Conservation (phyloP, 1,140 invertebrate genomes). For the Aphis gossypii region DNA sequence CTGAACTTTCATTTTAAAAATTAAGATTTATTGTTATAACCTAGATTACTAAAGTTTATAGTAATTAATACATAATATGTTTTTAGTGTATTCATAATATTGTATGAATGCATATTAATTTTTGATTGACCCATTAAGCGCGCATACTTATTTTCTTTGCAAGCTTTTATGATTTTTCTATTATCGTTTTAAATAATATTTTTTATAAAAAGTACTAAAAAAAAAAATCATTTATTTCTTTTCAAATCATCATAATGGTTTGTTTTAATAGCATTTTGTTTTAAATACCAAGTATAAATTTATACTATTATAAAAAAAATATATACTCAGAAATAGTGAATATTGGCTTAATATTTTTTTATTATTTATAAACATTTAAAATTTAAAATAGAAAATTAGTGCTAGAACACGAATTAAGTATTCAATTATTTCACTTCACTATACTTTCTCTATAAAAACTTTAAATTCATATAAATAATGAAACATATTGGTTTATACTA, state of each 20-base stretch:
- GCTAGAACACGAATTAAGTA: background rate
- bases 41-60: background rate
- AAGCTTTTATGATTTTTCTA: background rate
- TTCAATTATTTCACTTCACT: background rate
- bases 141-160: background rate
- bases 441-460: background rate
- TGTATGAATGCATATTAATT: background rate
- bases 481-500: background rate
- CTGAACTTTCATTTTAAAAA: background rate
- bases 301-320: background rate
- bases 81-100: background rate
- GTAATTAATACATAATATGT: background rate
- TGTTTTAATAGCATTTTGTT: background rate
- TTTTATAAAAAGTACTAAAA: background rate
- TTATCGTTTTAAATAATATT: background rate
- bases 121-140: background rate
- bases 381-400: background rate
- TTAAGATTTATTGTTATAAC: background rate
- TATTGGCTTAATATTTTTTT: background rate
- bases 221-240: background rate
- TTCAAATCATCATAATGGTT: background rate
- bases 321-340: background rate
- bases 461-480: background rate
- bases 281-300: too few species aligned
- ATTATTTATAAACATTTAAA: background rate